phyloP scores from a whole-genome alignment of 2,888 invertebrate species.

The Elaeidobius kamerunicus region DNA sequence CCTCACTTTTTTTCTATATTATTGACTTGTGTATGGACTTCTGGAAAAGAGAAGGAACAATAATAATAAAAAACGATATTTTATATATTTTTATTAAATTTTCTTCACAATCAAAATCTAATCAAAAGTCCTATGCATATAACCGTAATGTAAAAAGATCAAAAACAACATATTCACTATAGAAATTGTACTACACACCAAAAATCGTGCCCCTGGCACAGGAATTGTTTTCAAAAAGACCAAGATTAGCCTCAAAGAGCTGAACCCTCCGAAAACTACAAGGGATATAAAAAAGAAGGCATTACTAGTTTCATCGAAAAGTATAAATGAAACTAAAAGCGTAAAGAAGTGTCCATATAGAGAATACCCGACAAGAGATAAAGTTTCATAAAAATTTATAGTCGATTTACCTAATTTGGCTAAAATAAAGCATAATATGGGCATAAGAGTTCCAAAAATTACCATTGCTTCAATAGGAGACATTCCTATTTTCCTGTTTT shows the following conservation, averaged over 20 bases:
- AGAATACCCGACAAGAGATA: constrained; percentile 51
- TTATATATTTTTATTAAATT: no score
- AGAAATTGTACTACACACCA: constrained; percentile 52
- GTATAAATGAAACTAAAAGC: constrained; percentile 47
- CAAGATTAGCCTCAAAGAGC: constrained; percentile 50
- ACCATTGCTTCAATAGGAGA: constrained; percentile 45
- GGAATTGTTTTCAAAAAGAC: constrained; percentile 51
- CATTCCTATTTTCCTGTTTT: constrained; percentile 40
- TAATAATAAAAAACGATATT: no score
- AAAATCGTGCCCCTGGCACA: constrained; percentile 49
- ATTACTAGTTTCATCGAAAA: constrained; percentile 49
- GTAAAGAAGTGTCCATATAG: constrained; percentile 52
- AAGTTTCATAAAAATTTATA: constrained; percentile 46
- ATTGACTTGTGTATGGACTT: no score
- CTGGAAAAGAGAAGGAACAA: no score
- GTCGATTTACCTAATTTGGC: constrained; percentile 43
- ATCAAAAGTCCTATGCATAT: no score
- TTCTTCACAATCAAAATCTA: no score
- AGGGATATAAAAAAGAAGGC: constrained; percentile 50
- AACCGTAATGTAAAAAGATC: constrained; percentile 54
- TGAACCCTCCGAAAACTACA: constrained; percentile 50
- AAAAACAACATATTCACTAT: constrained; percentile 51
- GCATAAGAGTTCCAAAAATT: constrained; percentile 45
- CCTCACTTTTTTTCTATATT: no score
- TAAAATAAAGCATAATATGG: constrained; percentile 44